Conservation (phyloP, 2,797 vertebrate species). For the Chelon labrosus region DNA sequence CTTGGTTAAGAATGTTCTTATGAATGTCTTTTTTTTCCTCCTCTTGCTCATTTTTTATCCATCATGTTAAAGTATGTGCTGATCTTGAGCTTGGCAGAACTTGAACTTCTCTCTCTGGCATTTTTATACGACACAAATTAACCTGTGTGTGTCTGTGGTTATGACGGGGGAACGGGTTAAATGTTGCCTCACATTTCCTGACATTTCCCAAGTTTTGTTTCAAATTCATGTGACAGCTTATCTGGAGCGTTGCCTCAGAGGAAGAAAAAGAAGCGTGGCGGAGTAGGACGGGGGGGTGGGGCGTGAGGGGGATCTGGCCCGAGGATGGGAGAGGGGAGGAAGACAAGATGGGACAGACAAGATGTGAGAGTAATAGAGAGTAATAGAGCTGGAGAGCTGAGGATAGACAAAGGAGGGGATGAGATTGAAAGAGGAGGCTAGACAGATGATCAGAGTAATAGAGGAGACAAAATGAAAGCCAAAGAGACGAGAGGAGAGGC, state of each 20-base stretch:
- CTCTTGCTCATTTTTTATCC: conserved; percentile 33
- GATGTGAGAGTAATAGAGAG: conserved; percentile 48
- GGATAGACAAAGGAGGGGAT: conserved; percentile 45
- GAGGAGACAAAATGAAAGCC: conserved; percentile 67
- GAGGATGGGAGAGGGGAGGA: conserved; percentile 40
- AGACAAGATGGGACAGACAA: conserved; percentile 35
- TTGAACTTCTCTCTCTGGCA: conserved; percentile 24
- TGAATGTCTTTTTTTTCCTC: conserved; percentile 14
- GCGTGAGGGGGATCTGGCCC: conserved; percentile 33
- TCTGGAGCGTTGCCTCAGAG: conserved; percentile 30
- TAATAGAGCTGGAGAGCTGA: conserved; percentile 48
- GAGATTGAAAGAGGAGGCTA: conserved; percentile 47
- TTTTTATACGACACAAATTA: conserved; percentile 55
- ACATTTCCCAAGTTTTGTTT: conserved; percentile 34
- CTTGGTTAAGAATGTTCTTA: background rate
- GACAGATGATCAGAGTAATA: conserved; percentile 59
- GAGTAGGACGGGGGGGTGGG: conserved; percentile 17
- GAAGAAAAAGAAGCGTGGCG: conserved; percentile 14
- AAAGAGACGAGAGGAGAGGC: conserved; percentile 53
- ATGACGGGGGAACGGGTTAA: conserved; percentile 15
- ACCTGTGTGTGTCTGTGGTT: conserved; percentile 30
- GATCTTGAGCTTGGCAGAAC: conserved; percentile 23
- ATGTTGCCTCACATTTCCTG: conserved; percentile 22
- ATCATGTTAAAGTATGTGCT: conserved; percentile 24
- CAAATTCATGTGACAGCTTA: conserved; percentile 31